These are phyloP conservation scores for Hofmannophila pseudospretella DNA, from an alignment of 2,888 invertebrate genomes.

Conservation along the genomic window DNA sequence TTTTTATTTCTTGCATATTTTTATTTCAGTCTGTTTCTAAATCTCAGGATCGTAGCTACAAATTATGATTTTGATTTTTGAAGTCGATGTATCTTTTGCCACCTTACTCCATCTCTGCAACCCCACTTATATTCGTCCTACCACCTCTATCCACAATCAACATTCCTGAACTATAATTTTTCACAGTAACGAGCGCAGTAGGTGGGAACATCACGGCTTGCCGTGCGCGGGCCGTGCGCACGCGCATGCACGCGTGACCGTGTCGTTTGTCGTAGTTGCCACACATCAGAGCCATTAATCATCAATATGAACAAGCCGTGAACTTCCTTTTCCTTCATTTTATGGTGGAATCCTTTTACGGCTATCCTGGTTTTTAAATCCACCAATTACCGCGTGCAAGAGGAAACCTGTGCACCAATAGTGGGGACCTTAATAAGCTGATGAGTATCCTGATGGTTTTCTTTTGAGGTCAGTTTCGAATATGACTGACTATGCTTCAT, in stretches of 20 bases:
- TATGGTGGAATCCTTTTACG: background rate
- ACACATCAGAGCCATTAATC: background rate
- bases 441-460: no score
- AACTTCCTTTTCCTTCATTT: constrained; percentile 1
- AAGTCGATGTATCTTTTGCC: background rate
- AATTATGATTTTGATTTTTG: no score
- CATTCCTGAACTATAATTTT: constrained; percentile 14
- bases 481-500: no score
- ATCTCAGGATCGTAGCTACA: no score
- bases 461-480: no score
- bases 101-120: constrained; percentile 3
- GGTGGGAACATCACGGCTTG: constrained; percentile 6
- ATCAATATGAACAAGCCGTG: background rate
- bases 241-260: background rate
- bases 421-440: no score
- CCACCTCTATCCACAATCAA: constrained; percentile 16
- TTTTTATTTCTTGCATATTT: no score
- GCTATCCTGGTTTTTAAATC: no score
- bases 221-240: constrained; percentile 1
- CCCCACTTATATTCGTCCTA: constrained; percentile 4
- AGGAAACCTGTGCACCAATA: no score
- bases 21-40: no score
- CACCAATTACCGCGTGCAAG: no score
- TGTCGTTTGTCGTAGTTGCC: background rate
- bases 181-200: constrained; percentile 11